phyloP scores from a whole-genome alignment of 2,113 vertebrate genomes.

The Ctenomys sociabilis region DNA sequence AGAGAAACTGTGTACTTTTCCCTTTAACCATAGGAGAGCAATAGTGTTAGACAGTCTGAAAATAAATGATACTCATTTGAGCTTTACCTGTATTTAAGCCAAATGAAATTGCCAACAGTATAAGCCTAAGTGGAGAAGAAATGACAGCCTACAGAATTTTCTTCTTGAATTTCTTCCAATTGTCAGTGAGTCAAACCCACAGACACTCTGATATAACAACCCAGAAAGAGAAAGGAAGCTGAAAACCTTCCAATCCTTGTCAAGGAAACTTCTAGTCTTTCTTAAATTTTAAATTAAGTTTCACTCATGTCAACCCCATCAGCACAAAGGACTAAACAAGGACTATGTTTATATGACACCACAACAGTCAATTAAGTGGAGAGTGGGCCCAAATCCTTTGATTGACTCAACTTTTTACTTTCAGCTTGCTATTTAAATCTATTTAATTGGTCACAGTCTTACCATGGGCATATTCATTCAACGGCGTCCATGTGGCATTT shows the following conservation, averaged over 20 bases:
- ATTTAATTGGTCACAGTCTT: conserved; percentile 76
- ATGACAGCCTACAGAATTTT: conserved; percentile 69
- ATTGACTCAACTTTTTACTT: conserved; percentile 65
- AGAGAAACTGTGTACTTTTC: conserved; percentile 11
- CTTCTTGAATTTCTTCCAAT: conserved; percentile 74
- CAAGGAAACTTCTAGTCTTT: conserved; percentile 64
- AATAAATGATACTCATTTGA: conserved; percentile 64
- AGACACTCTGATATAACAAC: conserved; percentile 43
- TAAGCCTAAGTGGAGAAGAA: conserved; percentile 67
- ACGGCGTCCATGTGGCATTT: conserved; percentile 61
- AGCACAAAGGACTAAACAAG: conserved; percentile 71
- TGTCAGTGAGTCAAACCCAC: conserved; percentile 78
- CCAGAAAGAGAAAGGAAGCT: conserved; percentile 33
- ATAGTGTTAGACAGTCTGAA: conserved; percentile 36
- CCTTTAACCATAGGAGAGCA: conserved; percentile 33
- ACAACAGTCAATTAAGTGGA: conserved; percentile 64
- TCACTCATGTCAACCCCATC: conserved; percentile 75
- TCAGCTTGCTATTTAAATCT: conserved; percentile 66
- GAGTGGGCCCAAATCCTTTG: conserved; percentile 61
- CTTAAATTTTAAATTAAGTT: conserved; percentile 76
- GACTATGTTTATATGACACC: conserved; percentile 67
- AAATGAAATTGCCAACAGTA: conserved; percentile 64
- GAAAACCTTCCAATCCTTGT: conserved; percentile 69
- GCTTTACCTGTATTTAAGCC: conserved; percentile 43
- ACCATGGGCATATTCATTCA: conserved; percentile 51